phyloP scores from a whole-genome alignment of 2,797 vertebrate genomes.

The Aulostomus chinensis region DNA sequence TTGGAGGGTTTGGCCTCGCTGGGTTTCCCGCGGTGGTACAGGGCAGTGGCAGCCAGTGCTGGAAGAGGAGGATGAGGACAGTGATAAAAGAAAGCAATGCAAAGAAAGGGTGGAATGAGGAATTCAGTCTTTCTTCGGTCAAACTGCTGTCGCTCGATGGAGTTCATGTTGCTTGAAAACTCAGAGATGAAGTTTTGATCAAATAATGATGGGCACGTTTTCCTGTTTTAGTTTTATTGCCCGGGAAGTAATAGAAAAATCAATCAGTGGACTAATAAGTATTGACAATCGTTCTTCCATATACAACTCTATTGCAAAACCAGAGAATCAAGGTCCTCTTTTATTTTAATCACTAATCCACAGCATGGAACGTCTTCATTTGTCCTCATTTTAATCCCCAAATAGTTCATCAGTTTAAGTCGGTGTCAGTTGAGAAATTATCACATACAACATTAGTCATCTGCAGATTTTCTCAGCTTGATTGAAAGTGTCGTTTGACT shows the following conservation, averaged over 20 bases:
- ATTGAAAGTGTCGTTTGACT: too few species aligned
- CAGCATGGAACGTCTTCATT: not conserved
- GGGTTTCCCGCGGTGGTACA: conserved; percentile 8
- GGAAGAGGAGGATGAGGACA: conserved; percentile 9
- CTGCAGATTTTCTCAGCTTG: too few species aligned
- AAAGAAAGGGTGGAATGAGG: conserved; percentile 6
- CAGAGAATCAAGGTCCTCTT: not conserved
- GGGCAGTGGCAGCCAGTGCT: conserved; percentile 19
- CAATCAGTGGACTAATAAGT: not conserved
- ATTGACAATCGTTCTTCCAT: too few species aligned
- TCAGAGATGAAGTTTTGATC: too few species aligned
- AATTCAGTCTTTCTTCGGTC: conserved; percentile 8
- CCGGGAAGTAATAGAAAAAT: not conserved
- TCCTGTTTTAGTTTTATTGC: not conserved
- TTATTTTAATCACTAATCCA: too few species aligned
- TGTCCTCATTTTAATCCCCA: too few species aligned
- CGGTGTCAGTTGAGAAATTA: too few species aligned
- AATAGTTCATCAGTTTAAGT: too few species aligned
- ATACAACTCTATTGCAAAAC: too few species aligned
- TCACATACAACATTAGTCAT: too few species aligned
- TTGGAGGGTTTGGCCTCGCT: conserved; percentile 20
- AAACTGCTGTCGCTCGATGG: not conserved
- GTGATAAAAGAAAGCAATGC: conserved; percentile 5
- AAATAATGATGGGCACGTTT: not conserved
- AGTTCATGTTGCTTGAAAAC: too few species aligned